These are phyloP conservation scores for Metopia argyrocephala DNA, from an alignment of 2,888 invertebrate genomes.

Conservation along the genomic window DNA sequence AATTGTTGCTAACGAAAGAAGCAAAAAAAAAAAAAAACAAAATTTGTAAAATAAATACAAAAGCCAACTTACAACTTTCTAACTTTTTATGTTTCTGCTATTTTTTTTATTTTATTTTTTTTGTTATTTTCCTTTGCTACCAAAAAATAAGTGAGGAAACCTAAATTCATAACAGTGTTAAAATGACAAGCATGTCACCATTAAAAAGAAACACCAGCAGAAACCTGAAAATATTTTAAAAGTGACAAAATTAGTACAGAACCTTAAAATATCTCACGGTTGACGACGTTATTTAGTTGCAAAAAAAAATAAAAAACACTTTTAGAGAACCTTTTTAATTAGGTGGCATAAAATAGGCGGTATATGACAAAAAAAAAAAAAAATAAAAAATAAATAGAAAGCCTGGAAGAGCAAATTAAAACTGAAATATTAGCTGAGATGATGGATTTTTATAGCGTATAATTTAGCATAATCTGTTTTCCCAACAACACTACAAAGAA, in stretches of 20 bases:
- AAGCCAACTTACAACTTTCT: background rate
- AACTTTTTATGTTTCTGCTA: background rate
- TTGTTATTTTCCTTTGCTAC: background rate
- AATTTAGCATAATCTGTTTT: too few relatives aligned
- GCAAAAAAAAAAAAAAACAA: background rate
- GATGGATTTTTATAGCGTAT: too few relatives aligned
- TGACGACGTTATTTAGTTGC: background rate
- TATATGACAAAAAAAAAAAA: too few relatives aligned
- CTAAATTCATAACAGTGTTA: conserved; percentile 16
- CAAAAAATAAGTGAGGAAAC: background rate
- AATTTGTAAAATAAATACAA: background rate
- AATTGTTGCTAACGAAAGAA: conserved; percentile 24
- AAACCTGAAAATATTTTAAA: background rate
- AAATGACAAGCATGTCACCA: conserved; percentile 40
- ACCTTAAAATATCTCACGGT: background rate
- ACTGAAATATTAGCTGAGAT: too few relatives aligned
- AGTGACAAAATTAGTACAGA: background rate
- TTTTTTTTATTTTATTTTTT: background rate
- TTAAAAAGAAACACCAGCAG: background rate
- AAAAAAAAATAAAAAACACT: background rate
- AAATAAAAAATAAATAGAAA: too few relatives aligned
- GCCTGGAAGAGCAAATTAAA: too few relatives aligned
- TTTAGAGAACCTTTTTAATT: background rate
- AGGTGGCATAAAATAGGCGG: background rate
- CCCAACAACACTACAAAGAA: too few relatives aligned